A percentile compares a stretch with the other conserved stretches of the same genome.
phyloP scores from a whole-genome alignment of 92 coral and sea anemone genomes.

The Diadumene lineata region DNA sequence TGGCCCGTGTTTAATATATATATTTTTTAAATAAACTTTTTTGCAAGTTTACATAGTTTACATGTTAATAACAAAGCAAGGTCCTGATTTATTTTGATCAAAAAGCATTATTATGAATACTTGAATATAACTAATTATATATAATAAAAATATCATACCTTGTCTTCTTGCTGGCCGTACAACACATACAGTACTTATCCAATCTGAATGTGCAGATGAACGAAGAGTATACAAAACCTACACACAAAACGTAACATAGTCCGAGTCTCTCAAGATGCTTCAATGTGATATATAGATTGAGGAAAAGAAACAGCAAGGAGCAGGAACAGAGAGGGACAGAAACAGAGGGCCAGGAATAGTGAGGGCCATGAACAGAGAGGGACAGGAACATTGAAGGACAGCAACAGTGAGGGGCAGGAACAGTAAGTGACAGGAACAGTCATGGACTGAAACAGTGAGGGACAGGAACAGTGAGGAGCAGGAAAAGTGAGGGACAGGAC shows the following conservation, averaged over 20 bases:
- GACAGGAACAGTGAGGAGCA: neutral
- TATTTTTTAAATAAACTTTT: no score
- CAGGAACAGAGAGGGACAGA: neutral
- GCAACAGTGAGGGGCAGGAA: no score
- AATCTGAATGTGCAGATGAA: slow-evolving; percentile 82
- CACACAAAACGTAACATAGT: neutral
- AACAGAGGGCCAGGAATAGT: neutral
- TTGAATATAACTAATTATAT: no score
- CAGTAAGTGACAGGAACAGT: neutral
- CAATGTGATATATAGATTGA: no score
- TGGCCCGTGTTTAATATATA: no score
- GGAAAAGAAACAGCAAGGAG: neutral
- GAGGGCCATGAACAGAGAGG: neutral
- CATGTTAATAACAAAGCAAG: no score
- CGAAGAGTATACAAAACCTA: slow-evolving; percentile 83
- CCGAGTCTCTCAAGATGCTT: no score
- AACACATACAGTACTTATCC: slow-evolving; percentile 96
- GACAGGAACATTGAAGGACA: neutral
- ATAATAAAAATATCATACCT: no score
- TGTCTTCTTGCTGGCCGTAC: slow-evolving; percentile 93
- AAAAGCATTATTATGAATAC: no score
- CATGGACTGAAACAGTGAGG: neutral
- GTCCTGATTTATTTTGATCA: no score
- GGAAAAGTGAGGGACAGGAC: neutral
- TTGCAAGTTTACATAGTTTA: no score